A percentile compares a stretch with the other conserved stretches of the same genome.
phyloP scores from a whole-genome alignment of 2,113 vertebrate genomes.

The Lates calcarifer region DNA sequence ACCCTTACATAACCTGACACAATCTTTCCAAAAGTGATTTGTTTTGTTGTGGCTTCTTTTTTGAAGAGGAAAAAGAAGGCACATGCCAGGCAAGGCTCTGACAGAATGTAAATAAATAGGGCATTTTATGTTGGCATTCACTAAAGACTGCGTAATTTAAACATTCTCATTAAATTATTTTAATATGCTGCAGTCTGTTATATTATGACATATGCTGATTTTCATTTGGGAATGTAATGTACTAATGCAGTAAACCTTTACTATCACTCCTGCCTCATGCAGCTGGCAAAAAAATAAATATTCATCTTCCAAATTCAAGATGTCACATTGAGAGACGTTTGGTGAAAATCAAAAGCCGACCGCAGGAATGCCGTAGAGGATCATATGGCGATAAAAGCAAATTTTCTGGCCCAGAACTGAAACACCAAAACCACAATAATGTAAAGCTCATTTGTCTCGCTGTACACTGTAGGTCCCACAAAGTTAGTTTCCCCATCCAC shows the following conservation, averaged over 20 bases:
- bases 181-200: background rate
- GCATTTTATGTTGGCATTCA: background rate
- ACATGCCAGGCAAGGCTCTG: background rate
- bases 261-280: background rate
- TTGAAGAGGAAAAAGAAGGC: conserved; percentile 23
- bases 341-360: conserved; percentile 13
- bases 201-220: background rate
- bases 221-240: background rate
- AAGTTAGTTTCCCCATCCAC: conserved; percentile 28
- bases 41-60: conserved; percentile 39
- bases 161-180: background rate
- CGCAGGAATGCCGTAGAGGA: conserved; percentile 22
- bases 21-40: conserved; percentile 25
- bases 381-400: conserved; percentile 57
- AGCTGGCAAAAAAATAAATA: background rate
- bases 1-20: conserved; percentile 21
- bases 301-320: conserved; percentile 5
- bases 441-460: conserved; percentile 61
- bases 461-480: conserved; percentile 1
- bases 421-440: conserved; percentile 58
- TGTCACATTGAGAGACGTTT: conserved; percentile 8
- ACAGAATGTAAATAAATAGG: conserved; percentile 19
- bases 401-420: conserved; percentile 43
- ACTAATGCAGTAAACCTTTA: background rate
- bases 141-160: conserved; percentile 2